Base-by-base conservation (phyloP, 1,140 invertebrate genomes). In the Cheumatopsyche charites region DNA sequence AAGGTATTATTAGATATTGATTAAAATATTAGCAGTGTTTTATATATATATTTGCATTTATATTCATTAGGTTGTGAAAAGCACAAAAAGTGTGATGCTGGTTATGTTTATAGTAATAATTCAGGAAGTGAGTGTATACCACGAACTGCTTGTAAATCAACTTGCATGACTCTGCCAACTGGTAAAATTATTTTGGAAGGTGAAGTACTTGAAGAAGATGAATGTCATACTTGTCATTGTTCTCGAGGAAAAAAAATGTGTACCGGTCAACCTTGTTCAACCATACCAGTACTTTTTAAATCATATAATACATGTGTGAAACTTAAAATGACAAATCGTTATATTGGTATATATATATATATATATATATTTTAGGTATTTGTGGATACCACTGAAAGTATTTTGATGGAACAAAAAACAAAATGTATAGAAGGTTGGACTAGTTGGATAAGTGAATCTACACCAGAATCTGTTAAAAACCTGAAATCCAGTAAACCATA, bases 171-270 rank as follows among this genome's bases (percentile, higher is more conserved):
- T n/a, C 80, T 90, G 1, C 78, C 78, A 1, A 86, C 91, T 71
- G 91, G 88, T 0, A 84, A 80, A 4, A 81, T 83, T 6, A 90
- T 91, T 76, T 89, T 90, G 67, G 93, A 95, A 81, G 93, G 93
- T 6, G 93, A 95, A 78, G 72, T 90, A 17, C 87, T 94, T 0
- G 86, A 88, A 67, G 86, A 89, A 69, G 91, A 94, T 78, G 86
- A 84, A 0, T 96, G 93, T 79, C 90, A 94, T 75, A 89, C 87
- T 0, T 95, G 93, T 77, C 87, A 86, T 69, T 94, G 92, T 74
- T 90, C 88, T 7, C 85, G 88, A 68, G 87, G 89, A 1, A 85
- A 88, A 68, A 86, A 88, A 75, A 83, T 88, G 0, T 94, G 92
- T 75, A 88, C 86, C 71, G 92, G 92, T 13, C 85, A 87, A 52